These are phyloP conservation scores for Philereme vetulata DNA, from an alignment of 2,888 invertebrate species.

Conservation along the genomic window DNA sequence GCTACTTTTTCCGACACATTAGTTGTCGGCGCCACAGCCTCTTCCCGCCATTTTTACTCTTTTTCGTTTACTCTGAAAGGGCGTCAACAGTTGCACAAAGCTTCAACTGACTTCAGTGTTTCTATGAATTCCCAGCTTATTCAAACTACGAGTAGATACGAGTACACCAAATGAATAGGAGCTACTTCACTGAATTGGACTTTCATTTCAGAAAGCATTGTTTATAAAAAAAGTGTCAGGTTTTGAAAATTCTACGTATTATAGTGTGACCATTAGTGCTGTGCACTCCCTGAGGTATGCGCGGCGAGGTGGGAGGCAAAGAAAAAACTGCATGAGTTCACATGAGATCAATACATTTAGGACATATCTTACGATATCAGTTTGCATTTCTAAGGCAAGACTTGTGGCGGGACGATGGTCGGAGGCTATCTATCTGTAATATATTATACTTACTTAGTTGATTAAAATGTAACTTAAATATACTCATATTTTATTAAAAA, in stretches of 20 bases:
- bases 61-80: conserved; percentile 45
- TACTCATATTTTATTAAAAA: too few relatives aligned
- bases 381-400: too few relatives aligned
- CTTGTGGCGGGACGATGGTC: too few relatives aligned
- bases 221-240: conserved; percentile 14
- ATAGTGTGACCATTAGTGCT: too few relatives aligned
- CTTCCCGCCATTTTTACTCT: conserved; percentile 42
- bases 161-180: conserved; percentile 24
- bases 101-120: conserved; percentile 37
- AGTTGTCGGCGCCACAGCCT: conserved; percentile 42
- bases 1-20: conserved; percentile 55
- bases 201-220: conserved; percentile 4
- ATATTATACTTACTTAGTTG: too few relatives aligned
- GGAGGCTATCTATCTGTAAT: too few relatives aligned
- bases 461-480: too few relatives aligned
- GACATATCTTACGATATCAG: too few relatives aligned
- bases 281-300: too few relatives aligned
- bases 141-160: conserved; percentile 34
- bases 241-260: conserved; percentile 28
- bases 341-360: too few relatives aligned
- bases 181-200: conserved; percentile 22
- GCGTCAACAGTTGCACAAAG: conserved; percentile 47
- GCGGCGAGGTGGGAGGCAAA: too few relatives aligned
- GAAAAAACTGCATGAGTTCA: too few relatives aligned
- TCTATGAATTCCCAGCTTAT: conserved; percentile 43